phyloP scores from a whole-genome alignment of 2,113 vertebrate species.

The Physeter macrocephalus region DNA sequence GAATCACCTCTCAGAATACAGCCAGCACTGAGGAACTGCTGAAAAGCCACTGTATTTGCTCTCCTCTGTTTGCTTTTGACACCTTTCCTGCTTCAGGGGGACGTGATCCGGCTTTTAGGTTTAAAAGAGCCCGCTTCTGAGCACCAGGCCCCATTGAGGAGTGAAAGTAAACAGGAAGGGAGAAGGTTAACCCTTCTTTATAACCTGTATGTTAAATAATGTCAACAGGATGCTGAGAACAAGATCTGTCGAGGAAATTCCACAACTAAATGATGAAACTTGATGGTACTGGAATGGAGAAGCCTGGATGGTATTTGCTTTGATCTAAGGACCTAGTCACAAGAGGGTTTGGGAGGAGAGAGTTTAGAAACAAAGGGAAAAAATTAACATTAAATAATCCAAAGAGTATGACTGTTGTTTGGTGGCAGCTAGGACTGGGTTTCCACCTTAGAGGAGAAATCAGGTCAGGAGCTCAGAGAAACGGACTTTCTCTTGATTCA shows the following conservation, averaged over 20 bases:
- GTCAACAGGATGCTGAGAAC: conserved; percentile 60
- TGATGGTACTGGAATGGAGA: neutral
- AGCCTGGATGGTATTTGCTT: neutral
- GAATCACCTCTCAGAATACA: neutral
- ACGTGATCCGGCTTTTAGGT: neutral
- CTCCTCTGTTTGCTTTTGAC: conserved; percentile 62
- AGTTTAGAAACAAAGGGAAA: neutral
- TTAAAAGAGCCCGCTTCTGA: conserved; percentile 19
- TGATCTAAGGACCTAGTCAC: conserved; percentile 25
- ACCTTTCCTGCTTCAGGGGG: conserved; percentile 50
- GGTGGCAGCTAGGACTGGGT: neutral
- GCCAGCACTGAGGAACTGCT: neutral
- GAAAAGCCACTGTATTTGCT: conserved; percentile 44
- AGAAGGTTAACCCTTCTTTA: conserved; percentile 43
- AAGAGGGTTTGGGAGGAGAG: neutral
- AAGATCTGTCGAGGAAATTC: conserved; percentile 59
- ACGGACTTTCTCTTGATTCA: neutral
- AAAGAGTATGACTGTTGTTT: neutral
- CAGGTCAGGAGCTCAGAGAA: neutral
- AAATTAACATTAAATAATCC: neutral
- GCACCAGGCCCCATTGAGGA: neutral
- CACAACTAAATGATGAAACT: conserved; percentile 32
- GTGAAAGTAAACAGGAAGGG: conserved; percentile 64
- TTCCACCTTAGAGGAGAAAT: neutral
- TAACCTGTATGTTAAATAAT: conserved; percentile 54